These are phyloP conservation scores for Sylvilagus bachmani DNA, from an alignment of 2,113 vertebrate genomes.

Conservation along the genomic window DNA sequence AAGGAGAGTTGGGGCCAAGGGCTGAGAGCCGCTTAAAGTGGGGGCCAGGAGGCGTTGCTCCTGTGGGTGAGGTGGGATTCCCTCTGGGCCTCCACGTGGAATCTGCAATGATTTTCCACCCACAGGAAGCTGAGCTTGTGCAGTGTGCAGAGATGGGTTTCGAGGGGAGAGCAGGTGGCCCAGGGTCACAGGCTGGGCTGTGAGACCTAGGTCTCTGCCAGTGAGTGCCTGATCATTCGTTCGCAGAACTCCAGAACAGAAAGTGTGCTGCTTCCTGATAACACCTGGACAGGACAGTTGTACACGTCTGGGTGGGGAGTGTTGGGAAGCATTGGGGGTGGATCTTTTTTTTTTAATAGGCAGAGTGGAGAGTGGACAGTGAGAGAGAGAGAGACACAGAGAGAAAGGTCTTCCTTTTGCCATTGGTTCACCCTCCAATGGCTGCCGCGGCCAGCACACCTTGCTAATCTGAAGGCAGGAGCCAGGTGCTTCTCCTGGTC, in stretches of 20 bases:
- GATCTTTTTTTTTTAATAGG: too few species aligned
- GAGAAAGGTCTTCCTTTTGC: too few species aligned
- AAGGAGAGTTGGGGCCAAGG: neutral
- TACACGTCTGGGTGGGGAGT: too few species aligned
- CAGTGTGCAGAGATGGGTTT: neutral
- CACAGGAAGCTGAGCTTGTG: neutral
- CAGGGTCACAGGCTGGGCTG: neutral
- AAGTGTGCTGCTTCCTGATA: neutral
- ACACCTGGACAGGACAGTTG: neutral
- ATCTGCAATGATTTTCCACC: neutral
- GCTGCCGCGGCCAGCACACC: too few species aligned
- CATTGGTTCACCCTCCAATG: too few species aligned
- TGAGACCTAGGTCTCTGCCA: neutral
- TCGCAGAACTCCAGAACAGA: neutral
- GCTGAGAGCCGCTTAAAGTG: neutral
- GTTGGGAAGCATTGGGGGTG: neutral
- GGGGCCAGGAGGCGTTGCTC: neutral
- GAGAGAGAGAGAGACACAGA: too few species aligned
- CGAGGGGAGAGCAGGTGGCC: neutral
- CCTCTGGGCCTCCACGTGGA: accelerated
- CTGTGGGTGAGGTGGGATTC: neutral
- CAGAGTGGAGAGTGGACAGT: too few species aligned
- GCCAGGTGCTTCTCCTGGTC: too few species aligned
- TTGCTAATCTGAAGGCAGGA: too few species aligned
- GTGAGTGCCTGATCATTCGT: neutral